Percentiles rank a stretch among this genome's conserved stretches.
Evolutionary conservation across 2,113 vertebrate species (phyloP).

Genomic region (Pterocles burchelli): DNA sequence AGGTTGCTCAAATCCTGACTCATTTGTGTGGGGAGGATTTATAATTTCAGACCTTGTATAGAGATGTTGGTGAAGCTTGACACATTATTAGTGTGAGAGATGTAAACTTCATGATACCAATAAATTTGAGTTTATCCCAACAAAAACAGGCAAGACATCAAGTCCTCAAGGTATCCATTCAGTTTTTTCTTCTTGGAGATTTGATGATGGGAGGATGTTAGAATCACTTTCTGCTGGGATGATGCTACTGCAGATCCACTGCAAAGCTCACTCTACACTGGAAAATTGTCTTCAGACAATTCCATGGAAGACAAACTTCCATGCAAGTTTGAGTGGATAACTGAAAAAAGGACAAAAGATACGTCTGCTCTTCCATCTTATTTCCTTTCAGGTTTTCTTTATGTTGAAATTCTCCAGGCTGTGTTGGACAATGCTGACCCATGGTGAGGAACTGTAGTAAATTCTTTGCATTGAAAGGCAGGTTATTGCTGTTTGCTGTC

Average conservation of each 20-base stretch:
- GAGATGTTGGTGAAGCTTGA: background rate
- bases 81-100: rapidly evolving
- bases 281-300: background rate
- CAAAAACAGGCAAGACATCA: background rate
- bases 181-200: background rate
- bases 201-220: background rate
- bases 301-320: background rate
- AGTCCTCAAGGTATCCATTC: background rate
- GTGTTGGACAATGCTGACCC: too few relatives aligned
- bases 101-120: background rate
- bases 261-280: background rate
- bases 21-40: background rate
- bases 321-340: background rate
- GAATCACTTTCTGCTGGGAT: background rate
- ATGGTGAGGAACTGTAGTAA: background rate
- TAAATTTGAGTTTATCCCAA: rapidly evolving
- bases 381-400: background rate
- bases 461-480: background rate
- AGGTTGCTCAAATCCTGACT: background rate
- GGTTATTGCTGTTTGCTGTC: background rate
- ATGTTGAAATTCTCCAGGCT: background rate
- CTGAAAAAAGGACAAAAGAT: background rate
- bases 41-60: background rate
- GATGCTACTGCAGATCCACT: background rate
- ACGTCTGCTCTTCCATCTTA: too few relatives aligned